Evolutionary conservation across 2,888 invertebrate species (phyloP).

Genomic region (Hypsopygia costalis): DNA sequence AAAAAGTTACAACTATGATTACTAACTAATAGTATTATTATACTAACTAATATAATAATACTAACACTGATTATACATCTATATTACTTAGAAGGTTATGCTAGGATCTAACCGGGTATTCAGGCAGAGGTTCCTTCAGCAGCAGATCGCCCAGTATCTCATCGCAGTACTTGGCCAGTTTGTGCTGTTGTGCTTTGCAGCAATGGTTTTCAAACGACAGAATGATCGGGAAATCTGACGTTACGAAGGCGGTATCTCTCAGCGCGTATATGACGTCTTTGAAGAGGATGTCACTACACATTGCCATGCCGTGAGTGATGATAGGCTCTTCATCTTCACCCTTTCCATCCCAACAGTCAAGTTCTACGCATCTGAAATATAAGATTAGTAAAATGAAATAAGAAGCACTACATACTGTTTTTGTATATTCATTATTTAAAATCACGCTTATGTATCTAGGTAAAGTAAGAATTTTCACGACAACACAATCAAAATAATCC

Average conservation of each 20-base stretch:
- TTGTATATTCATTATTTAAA: too few species aligned
- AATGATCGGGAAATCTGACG: conserved; percentile 98
- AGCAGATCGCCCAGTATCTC: conserved; percentile 97
- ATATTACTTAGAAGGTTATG: too few species aligned
- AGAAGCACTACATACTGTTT: neutral
- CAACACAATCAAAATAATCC: too few species aligned
- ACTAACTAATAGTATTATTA: too few species aligned
- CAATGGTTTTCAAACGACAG: conserved; percentile 99
- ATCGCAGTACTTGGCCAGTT: conserved; percentile 99
- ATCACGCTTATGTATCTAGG: too few species aligned
- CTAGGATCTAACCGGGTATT: conserved; percentile 86
- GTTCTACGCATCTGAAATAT: conserved; percentile 91
- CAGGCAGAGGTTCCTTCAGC: conserved; percentile 92
- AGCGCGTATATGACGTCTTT: conserved; percentile 99
- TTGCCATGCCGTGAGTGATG: conserved; percentile 99
- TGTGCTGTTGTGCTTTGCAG: conserved; percentile 97
- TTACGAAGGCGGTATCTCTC: conserved; percentile 98
- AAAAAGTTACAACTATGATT: too few species aligned
- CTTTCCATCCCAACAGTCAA: conserved; percentile 99
- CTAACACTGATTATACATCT: too few species aligned
- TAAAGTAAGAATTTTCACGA: too few species aligned
- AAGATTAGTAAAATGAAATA: too few species aligned
- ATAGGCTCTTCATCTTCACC: conserved; percentile 99
- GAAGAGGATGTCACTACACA: conserved; percentile 99
- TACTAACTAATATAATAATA: too few species aligned